Conservation (phyloP, 2,797 vertebrate species). For the Chelidonichthys spinosus region DNA sequence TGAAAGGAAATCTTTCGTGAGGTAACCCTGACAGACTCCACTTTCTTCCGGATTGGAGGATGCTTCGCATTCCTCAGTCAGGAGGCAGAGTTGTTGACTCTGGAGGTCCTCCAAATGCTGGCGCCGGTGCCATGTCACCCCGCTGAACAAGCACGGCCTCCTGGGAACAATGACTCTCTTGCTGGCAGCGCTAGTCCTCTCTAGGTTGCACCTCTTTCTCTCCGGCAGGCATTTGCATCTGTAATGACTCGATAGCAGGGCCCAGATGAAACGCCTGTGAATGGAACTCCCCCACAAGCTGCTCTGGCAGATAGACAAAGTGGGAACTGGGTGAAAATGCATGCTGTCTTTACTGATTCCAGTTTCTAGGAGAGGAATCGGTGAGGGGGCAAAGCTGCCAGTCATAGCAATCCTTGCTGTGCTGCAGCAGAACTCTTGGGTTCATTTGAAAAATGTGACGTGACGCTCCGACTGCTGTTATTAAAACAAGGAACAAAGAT, state of each 20-base stretch:
- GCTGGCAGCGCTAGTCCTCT: slow-evolving; percentile 61
- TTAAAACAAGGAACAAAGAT: slow-evolving; percentile 27
- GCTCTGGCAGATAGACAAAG: slow-evolving; percentile 79
- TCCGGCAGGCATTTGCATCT: slow-evolving; percentile 78
- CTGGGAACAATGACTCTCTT: slow-evolving; percentile 75
- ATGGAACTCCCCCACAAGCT: slow-evolving; percentile 81
- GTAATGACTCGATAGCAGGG: slow-evolving; percentile 82
- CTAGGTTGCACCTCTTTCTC: slow-evolving; percentile 61
- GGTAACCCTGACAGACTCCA: slow-evolving; percentile 32
- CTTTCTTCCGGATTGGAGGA: slow-evolving; percentile 50
- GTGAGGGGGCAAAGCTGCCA: slow-evolving; percentile 67
- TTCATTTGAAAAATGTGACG: slow-evolving; percentile 62
- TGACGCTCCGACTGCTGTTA: slow-evolving; percentile 42
- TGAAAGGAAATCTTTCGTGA: slow-evolving; percentile 26
- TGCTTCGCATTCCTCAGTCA: slow-evolving; percentile 75
- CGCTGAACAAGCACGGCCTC: slow-evolving; percentile 68
- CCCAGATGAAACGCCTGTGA: slow-evolving; percentile 80
- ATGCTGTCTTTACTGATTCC: slow-evolving; percentile 67
- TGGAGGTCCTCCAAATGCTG: slow-evolving; percentile 79
- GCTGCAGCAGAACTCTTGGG: slow-evolving; percentile 34
- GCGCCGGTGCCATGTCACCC: slow-evolving; percentile 65
- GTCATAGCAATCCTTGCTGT: slow-evolving; percentile 55
- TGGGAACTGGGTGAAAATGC: slow-evolving; percentile 64
- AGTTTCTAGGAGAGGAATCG: slow-evolving; percentile 64
- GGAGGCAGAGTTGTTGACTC: slow-evolving; percentile 75